Percentiles rank a stretch among this genome's conserved stretches.
Conservation (phyloP, 2,113 vertebrate genomes). For the Chaetodon trifascialis region DNA sequence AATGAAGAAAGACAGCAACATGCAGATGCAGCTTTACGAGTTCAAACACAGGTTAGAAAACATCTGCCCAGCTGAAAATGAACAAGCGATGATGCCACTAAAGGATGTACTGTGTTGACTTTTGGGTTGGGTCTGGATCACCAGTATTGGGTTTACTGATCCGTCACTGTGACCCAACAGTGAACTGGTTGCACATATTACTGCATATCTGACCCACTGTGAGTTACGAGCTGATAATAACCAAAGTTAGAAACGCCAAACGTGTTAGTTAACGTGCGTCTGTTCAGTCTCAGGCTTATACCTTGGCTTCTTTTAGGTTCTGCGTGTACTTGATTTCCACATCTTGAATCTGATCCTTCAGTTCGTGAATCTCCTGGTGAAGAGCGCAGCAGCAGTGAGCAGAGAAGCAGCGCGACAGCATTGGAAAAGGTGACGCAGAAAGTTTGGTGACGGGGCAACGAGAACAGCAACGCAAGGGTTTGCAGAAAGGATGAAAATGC, state of each 20-base stretch:
- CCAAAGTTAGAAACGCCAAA: constrained; percentile 10
- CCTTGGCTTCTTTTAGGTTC: constrained; percentile 95
- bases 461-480: neutral
- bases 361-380: constrained; percentile 94
- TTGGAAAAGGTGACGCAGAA: constrained; percentile 47
- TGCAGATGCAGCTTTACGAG: constrained; percentile 12
- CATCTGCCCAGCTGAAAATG: neutral
- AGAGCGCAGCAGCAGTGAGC: constrained; percentile 44
- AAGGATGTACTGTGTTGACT: neutral
- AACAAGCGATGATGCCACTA: neutral
- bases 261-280: neutral
- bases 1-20: constrained; percentile 15
- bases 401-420: constrained; percentile 13
- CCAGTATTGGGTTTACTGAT: neutral
- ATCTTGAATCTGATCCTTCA: constrained; percentile 98
- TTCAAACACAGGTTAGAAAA: neutral
- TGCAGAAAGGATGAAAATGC: constrained; percentile 12
- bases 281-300: constrained; percentile 73
- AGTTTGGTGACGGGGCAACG: neutral
- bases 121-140: neutral
- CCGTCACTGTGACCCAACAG: neutral
- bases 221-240: neutral
- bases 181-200: neutral
- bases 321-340: constrained; percentile 95
- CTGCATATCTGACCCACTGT: neutral